Conservation (phyloP, 1,140 invertebrate species). For the Drosophila ercepeae region DNA sequence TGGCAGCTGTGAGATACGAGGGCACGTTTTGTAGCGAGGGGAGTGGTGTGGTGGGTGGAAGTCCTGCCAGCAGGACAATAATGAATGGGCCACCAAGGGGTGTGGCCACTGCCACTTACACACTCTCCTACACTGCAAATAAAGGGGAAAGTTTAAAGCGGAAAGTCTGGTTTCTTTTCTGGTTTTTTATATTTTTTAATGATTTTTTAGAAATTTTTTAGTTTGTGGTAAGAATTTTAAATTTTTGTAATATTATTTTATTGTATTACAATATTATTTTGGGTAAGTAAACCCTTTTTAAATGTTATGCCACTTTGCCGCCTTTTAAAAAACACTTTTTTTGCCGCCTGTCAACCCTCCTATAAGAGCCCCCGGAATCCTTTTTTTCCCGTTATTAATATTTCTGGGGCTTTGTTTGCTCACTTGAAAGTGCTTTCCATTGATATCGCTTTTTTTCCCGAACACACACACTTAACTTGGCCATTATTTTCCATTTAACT, state of each 20-base stretch:
- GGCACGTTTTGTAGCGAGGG: constrained; percentile 44
- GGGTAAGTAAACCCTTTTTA: too few relatives aligned
- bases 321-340: constrained; percentile 11
- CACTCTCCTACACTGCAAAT: not conserved
- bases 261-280: too few relatives aligned
- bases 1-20: constrained; percentile 71
- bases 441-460: constrained; percentile 1
- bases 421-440: constrained; percentile 37
- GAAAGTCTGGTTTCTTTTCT: too few relatives aligned
- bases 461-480: not conserved
- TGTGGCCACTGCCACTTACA: constrained; percentile 16
- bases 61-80: constrained; percentile 36
- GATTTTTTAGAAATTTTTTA: too few relatives aligned
- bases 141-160: too few relatives aligned
- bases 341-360: constrained; percentile 9
- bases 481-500: not conserved
- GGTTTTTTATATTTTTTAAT: too few relatives aligned
- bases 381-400: constrained; percentile 49
- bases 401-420: constrained; percentile 45
- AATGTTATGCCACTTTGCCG: too few relatives aligned
- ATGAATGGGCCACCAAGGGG: constrained; percentile 38
- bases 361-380: constrained; percentile 17
- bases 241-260: too few relatives aligned
- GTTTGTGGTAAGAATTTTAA: too few relatives aligned
- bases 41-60: not conserved